A percentile compares a stretch with the other conserved stretches of the same genome.
Conservation (phyloP, 1,140 invertebrate genomes). For the Drosophila guanche region DNA sequence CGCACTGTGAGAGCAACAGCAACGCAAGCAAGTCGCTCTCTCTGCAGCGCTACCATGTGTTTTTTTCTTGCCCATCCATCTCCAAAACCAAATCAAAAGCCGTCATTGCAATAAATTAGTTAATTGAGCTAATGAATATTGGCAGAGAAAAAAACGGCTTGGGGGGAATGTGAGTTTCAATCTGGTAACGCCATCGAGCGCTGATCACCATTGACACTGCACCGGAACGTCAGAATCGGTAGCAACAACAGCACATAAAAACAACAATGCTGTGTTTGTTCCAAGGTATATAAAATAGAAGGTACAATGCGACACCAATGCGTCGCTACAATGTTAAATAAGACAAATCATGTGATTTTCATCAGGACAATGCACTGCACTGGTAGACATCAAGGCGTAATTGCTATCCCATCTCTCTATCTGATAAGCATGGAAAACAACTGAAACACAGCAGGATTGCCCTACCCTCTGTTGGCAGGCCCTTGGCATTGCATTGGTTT, state of each 20-base stretch:
- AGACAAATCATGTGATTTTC: too few relatives aligned
- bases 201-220: conserved; percentile 42
- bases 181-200: conserved; percentile 2
- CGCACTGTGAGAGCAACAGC: not conserved
- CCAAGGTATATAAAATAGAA: too few relatives aligned
- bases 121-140: conserved; percentile 27
- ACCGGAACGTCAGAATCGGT: conserved; percentile 36
- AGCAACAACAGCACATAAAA: conserved; percentile 21
- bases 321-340: too few relatives aligned
- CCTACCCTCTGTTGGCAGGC: not conserved
- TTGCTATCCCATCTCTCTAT: too few relatives aligned
- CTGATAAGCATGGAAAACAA: not conserved
- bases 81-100: conserved; percentile 42
- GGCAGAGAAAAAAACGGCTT: not conserved
- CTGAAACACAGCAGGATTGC: not conserved
- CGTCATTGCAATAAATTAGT: conserved; percentile 38
- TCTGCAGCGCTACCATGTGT: conserved; percentile 28
- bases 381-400: too few relatives aligned
- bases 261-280: not conserved
- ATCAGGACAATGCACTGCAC: too few relatives aligned
- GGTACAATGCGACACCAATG: too few relatives aligned
- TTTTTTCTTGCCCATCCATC: conserved; percentile 24
- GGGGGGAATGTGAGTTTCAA: not conserved
- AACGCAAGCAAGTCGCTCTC: conserved; percentile 7
- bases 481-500: conserved; percentile 15